Percentiles rank a stretch among this genome's conserved stretches.
Evolutionary conservation across 1,140 invertebrate genomes (phyloP).

Genomic region (Anadara kagoshimensis): DNA sequence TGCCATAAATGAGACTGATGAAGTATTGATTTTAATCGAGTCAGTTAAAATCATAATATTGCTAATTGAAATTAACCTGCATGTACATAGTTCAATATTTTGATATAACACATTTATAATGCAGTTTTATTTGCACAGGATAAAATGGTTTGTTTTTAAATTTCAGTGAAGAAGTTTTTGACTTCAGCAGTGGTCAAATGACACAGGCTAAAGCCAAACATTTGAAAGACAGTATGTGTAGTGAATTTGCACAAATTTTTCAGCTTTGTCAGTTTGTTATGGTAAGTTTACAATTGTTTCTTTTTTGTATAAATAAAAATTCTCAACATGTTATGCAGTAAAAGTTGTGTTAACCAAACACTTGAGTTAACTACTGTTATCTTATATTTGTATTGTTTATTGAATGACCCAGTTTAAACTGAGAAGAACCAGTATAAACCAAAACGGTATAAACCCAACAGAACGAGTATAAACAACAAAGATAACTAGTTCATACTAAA

Average conservation of each 20-base stretch:
- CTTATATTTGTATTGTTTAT: neutral
- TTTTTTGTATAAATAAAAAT: too few species aligned
- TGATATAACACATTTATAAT: too few species aligned
- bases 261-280: slow-evolving; percentile 98
- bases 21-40: neutral
- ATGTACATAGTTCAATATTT: too few species aligned
- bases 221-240: slow-evolving; percentile 99
- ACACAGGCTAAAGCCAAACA: slow-evolving; percentile 99
- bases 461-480: too few species aligned
- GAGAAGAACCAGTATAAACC: too few species aligned
- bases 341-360: too few species aligned
- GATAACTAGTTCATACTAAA: too few species aligned
- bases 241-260: slow-evolving; percentile 98
- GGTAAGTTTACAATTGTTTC: slow-evolving; percentile 77
- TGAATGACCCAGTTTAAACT: neutral
- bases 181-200: slow-evolving; percentile 97
- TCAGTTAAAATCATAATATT: too few species aligned
- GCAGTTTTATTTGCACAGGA: too few species aligned
- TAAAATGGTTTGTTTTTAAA: too few species aligned
- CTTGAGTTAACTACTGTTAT: neutral
- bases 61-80: too few species aligned
- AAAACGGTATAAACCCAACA: too few species aligned
- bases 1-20: neutral
- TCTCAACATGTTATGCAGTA: neutral
- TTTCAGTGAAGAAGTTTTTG: slow-evolving; percentile 97